phyloP scores from a whole-genome alignment of 2,113 vertebrate species.

The Lagenorhynchus albirostris region DNA sequence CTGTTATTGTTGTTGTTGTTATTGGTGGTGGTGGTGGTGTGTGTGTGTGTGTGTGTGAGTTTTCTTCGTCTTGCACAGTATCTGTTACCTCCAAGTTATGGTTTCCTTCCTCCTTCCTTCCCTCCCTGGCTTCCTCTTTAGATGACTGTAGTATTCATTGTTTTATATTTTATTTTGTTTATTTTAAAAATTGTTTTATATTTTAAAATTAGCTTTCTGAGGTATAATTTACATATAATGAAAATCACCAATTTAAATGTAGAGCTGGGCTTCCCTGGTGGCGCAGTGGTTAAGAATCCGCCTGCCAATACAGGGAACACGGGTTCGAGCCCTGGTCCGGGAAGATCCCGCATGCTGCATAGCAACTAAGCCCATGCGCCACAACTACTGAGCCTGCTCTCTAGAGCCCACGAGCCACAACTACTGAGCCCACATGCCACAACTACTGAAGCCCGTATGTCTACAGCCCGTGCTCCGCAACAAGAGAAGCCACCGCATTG shows the following conservation, averaged over 20 bases:
- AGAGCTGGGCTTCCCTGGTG: too few species aligned
- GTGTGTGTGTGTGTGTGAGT: not conserved
- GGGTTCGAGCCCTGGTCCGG: too few species aligned
- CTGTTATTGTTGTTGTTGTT: not conserved
- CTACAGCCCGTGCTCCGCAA: too few species aligned
- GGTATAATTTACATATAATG: not conserved
- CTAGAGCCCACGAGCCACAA: too few species aligned
- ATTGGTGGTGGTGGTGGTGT: not conserved
- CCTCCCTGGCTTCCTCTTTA: not conserved
- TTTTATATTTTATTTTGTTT: not conserved
- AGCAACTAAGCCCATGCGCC: too few species aligned
- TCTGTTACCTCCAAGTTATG: not conserved
- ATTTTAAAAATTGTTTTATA: not conserved
- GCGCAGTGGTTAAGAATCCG: too few species aligned
- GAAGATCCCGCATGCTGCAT: too few species aligned
- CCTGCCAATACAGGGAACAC: too few species aligned
- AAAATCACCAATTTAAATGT: not conserved
- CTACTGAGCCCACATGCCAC: too few species aligned
- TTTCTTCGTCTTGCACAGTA: not conserved
- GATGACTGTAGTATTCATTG: not conserved
- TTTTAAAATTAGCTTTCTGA: not conserved
- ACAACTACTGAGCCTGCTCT: too few species aligned
- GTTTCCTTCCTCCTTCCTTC: not conserved
- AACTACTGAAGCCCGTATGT: too few species aligned
- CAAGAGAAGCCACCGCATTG: too few species aligned